These are phyloP conservation scores for Caerostris darwini DNA, from an alignment of 1,140 invertebrate species.

Conservation along the genomic window DNA sequence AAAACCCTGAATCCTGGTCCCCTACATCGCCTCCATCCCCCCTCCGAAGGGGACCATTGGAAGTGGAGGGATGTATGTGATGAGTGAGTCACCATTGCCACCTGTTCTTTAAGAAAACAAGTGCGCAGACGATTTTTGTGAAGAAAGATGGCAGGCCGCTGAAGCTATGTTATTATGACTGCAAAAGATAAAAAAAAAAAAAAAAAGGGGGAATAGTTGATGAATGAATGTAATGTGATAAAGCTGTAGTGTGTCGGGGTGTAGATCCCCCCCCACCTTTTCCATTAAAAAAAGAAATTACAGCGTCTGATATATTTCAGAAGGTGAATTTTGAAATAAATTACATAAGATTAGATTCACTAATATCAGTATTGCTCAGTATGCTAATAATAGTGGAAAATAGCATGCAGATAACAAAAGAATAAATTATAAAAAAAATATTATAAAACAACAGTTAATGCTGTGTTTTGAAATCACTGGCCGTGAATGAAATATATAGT, in stretches of 20 bases:
- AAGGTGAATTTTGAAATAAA: too few species aligned
- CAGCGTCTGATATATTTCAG: too few species aligned
- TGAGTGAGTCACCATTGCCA: constrained; percentile 45
- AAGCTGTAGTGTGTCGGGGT: not conserved
- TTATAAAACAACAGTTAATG: too few species aligned
- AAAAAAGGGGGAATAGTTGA: not conserved
- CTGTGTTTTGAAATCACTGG: too few species aligned
- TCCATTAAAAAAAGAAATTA: not conserved
- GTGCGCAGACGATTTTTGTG: not conserved
- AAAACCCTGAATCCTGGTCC: not conserved
- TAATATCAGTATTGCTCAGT: too few species aligned
- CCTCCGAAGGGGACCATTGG: not conserved
- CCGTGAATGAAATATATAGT: too few species aligned
- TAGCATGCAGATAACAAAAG: too few species aligned
- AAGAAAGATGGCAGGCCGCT: not conserved
- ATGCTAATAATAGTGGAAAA: too few species aligned
- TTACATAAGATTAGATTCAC: too few species aligned
- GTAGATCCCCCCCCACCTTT: not conserved
- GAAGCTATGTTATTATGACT: not conserved
- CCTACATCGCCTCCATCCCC: not conserved
- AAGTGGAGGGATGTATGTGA: not conserved
- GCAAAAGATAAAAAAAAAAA: not conserved
- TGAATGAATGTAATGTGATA: not conserved
- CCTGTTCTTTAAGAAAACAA: constrained; percentile 47
- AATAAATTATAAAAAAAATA: too few species aligned